Evolutionary conservation across 2,113 vertebrate species (phyloP), one percentile per base, ranked within the genome.

Genomic region (Neotragus pygmaeus): DNA sequence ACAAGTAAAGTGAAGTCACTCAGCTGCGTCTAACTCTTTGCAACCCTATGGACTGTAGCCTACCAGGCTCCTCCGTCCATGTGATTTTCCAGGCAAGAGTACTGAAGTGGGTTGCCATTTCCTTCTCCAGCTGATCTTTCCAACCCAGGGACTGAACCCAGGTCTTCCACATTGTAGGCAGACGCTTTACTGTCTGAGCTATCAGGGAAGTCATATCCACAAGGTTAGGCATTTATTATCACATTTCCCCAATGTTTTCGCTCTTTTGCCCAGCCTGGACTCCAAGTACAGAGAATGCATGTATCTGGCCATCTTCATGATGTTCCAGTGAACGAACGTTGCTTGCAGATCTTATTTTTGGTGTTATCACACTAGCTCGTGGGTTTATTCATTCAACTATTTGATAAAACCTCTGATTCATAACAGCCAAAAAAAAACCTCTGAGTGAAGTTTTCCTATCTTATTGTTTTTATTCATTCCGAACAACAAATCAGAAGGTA

Each of bases 401-500:
- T 84, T 88, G 36, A 43, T 23, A 58, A 45, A 81, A 80, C 23
- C 84, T 80, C 30, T 43, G 15, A 89, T 2, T 83, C 30, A 45
- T 25, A 86, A 36, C 16, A 90, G 36, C 3, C 11, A 27, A 58
- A 55, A 9, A 15, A 77, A 70, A 90, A 33, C 4, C 7, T 53
- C 27, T 57, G 30, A 80, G 17, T 39, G 17, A 43, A 83, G 30
- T 53, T 87, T 91, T 89, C 7, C 4, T 75, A 83, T n/a, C 13
- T 86, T 36, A 73, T n/a, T 45, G n/a, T 25, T 82, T 70, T 83
- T 57, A 93, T 80, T 75, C 23, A 33, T 75, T 91, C 64, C 60
- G 27, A 94, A 88, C 36, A 66, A 91, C 30, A 60, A 60, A 83
- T 92, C 80, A 49, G 55, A 58, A 93, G 73, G 17, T 62, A 4